Base-by-base conservation (phyloP, 2,888 invertebrate genomes). In the Spodoptera littoralis region DNA sequence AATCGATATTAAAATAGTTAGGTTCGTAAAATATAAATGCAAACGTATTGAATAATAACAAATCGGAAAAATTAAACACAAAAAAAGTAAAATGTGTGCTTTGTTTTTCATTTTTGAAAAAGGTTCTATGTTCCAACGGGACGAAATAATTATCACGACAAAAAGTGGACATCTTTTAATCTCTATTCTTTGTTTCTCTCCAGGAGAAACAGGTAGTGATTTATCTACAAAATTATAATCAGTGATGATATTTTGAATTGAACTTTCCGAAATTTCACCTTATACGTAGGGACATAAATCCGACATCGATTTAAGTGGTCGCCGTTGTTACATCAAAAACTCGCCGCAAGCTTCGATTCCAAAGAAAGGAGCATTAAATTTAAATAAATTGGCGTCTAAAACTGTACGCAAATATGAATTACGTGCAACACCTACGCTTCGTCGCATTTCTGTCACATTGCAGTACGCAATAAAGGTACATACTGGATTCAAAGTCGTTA, bases 391-490 rank as follows among this genome's bases (percentile, higher is more conserved):
- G 11, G 13, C 11, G 60, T 46, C 13, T 48, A 50, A 63, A 66
- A 63, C 46, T 64, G 0, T 51, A 41, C 43, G 42, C 22, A 47
- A 53, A 56, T 44, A 57, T 56, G 46, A 41, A 36, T 62, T 61
- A 57, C 55, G 22, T 46, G 47, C 51, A 65, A 62, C 49, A 47
- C 44, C 51, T 65, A 70, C 60, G 69, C 71, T 71, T 71, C 68
- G 56, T 46, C 53, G 75, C 65, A 56, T 71, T 75, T 75, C 72
- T 75, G 69, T 73, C 65, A 66, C 67, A 68, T 60, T 54, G 45
- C 13, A 52, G 52, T 60, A 60, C 61, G 70, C 66, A 71, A 74
- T 65, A 57, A 70, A 64, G 59, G 50, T 64, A 51, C 62, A 50
- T 53, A 71, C 62, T 71, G 44, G 68, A 70, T 76, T 65, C 54